Base-by-base conservation (phyloP, 2,797 vertebrate species). In the Xenopus petersii region DNA sequence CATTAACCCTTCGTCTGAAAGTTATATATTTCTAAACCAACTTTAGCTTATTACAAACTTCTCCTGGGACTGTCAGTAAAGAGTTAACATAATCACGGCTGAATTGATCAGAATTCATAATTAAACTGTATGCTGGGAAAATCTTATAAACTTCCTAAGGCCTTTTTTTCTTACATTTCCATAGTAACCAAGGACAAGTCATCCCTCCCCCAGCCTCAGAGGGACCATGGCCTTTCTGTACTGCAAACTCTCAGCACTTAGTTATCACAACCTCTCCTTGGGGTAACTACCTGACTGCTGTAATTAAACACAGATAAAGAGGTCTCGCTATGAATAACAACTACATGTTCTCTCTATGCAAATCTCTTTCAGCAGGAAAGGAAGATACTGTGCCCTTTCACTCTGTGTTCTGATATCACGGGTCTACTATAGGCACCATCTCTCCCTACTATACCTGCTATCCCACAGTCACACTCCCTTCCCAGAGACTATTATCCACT, bases 231-330 rank as follows among this genome's bases (percentile, higher is more conserved):
- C 61, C 61, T 42, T 36, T 36, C 1, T 12, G 2, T 42, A 15
- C 26, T 15, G 8, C 11, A 30, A 12, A 63, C 30, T 12, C 12
- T 54, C 13, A 16, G 16, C 16, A n/a, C 61, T 36, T 9, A 36
- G 13, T 33, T 42, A 42, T 3, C 61, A 16, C n/a, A 68, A n/a
- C 26, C 67, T 68, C 67, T 54, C 49, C 26, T 10, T 63, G 12
- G 49, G 49, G 65, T 54, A 67, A 54, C 49, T 33, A 56, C 66
- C 66, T 68, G n/a, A 16, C 51, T 56, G 51, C 66, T 68, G 49
- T 68, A 68, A 68, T 63, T 63, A 63, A 30, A 42, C 13, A 63
- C 16, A 36, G 6, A 30, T n/a, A 12, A 9, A 11, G 4, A 68
- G 51, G 51, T 10, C 67, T 68, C 15, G 51, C 49, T 56, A 36